Conservation (phyloP, 2,113 vertebrate species). For the Otolemur garnettii region DNA sequence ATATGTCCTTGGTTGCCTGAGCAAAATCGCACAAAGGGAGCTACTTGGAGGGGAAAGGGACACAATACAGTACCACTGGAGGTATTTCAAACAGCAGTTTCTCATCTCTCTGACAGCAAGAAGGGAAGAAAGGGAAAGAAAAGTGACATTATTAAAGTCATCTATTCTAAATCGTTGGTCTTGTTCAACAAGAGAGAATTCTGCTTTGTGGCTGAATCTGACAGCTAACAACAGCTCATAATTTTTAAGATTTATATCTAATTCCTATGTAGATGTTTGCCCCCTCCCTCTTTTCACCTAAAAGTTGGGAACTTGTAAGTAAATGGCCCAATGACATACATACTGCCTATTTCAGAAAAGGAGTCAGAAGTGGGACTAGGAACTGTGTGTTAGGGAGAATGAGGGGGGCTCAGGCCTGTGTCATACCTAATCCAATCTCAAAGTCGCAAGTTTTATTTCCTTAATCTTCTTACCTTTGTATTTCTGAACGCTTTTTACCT, state of each 20-base stretch:
- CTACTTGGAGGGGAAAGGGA: constrained; percentile 35
- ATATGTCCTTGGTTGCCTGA: constrained; percentile 85
- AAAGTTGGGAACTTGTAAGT: constrained; percentile 31
- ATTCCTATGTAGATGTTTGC: constrained; percentile 71
- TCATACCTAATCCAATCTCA: neutral
- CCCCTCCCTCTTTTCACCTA: neutral
- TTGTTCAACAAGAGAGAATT: constrained; percentile 48
- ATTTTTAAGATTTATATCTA: constrained; percentile 73
- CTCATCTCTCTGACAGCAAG: constrained; percentile 49
- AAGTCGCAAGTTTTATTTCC: neutral
- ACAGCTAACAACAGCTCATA: constrained; percentile 63
- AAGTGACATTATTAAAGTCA: constrained; percentile 38
- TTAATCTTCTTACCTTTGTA: constrained; percentile 45
- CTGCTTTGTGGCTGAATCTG: constrained; percentile 43
- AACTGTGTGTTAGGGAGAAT: neutral
- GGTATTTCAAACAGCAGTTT: constrained; percentile 69
- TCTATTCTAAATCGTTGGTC: constrained; percentile 45
- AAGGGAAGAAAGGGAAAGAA: constrained; percentile 33
- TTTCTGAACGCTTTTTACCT: constrained; percentile 54
- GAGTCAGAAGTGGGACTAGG: neutral
- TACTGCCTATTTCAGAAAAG: constrained; percentile 58
- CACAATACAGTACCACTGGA: constrained; percentile 29
- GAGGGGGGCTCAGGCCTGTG: neutral
- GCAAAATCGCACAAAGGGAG: constrained; percentile 81
- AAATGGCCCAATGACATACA: neutral